Evolutionary conservation across 2,888 invertebrate species (phyloP).

Genomic region (Creontiades dilutus): DNA sequence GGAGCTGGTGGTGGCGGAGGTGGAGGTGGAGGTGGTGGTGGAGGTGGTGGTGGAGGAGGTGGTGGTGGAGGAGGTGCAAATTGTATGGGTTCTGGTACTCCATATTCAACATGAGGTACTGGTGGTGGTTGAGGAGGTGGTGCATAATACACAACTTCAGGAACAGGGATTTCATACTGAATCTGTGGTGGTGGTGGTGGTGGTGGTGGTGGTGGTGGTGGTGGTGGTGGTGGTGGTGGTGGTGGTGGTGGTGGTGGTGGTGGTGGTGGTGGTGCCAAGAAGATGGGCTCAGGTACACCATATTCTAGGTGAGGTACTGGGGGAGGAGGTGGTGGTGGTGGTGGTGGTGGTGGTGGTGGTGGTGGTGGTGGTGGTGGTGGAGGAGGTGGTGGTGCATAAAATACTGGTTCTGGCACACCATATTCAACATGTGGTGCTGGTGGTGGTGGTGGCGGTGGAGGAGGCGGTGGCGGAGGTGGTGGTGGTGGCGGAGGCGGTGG

Average conservation of each 20-base stretch:
- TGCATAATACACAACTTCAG: neutral
- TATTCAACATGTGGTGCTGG: conserved; percentile 60
- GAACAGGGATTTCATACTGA: conserved; percentile 25
- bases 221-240: conserved; percentile 53
- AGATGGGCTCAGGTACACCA: conserved; percentile 24
- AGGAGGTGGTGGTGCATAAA: conserved; percentile 58
- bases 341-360: conserved; percentile 50
- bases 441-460: conserved; percentile 76
- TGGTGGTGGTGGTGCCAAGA: conserved; percentile 55
- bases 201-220: conserved; percentile 59
- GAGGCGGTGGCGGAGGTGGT: conserved; percentile 78
- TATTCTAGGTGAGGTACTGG: conserved; percentile 56
- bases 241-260: conserved; percentile 62
- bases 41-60: conserved; percentile 39
- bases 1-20: conserved; percentile 55
- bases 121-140: conserved; percentile 50
- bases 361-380: conserved; percentile 61
- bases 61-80: conserved; percentile 57
- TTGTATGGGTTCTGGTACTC: conserved; percentile 27
- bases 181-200: conserved; percentile 58
- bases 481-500: conserved; percentile 58
- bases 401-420: conserved; percentile 53
- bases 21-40: conserved; percentile 66
- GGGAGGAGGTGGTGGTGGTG: conserved; percentile 52
- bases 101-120: conserved; percentile 56